A percentile compares a stretch with the other conserved stretches of the same genome.
Conservation (phyloP, 2,888 invertebrate genomes). For the Sarcophaga carnaria region DNA sequence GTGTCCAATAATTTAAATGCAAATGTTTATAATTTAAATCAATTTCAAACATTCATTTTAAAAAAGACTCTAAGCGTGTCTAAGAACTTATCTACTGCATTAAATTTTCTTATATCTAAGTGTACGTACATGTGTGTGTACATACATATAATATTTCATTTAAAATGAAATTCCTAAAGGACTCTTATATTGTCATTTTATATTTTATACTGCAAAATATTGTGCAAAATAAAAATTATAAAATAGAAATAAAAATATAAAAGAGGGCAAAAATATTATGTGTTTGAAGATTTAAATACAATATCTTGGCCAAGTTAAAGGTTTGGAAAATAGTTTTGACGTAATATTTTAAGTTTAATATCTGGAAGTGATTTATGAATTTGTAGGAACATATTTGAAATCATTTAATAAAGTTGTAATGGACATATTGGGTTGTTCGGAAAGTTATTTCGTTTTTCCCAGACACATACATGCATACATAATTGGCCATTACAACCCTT, state of each 20-base stretch:
- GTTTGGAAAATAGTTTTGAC: too few relatives aligned
- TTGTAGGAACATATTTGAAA: too few relatives aligned
- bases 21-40: constrained; percentile 50
- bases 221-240: neutral
- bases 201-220: neutral
- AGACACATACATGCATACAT: too few relatives aligned
- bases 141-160: neutral
- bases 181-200: neutral
- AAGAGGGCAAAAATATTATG: neutral
- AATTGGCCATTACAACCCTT: too few relatives aligned
- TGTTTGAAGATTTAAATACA: too few relatives aligned
- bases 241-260: neutral
- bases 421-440: too few relatives aligned
- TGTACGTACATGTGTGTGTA: neutral
- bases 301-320: too few relatives aligned
- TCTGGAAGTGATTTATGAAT: too few relatives aligned
- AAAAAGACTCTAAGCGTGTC: neutral
- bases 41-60: constrained; percentile 23
- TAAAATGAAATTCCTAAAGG: neutral
- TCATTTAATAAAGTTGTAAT: too few relatives aligned
- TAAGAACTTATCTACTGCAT: neutral
- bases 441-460: too few relatives aligned
- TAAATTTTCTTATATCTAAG: neutral
- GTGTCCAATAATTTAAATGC: constrained; percentile 51
- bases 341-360: too few relatives aligned